phyloP scores from a whole-genome alignment of 2,113 vertebrate genomes.

The Mesitornis unicolor region DNA sequence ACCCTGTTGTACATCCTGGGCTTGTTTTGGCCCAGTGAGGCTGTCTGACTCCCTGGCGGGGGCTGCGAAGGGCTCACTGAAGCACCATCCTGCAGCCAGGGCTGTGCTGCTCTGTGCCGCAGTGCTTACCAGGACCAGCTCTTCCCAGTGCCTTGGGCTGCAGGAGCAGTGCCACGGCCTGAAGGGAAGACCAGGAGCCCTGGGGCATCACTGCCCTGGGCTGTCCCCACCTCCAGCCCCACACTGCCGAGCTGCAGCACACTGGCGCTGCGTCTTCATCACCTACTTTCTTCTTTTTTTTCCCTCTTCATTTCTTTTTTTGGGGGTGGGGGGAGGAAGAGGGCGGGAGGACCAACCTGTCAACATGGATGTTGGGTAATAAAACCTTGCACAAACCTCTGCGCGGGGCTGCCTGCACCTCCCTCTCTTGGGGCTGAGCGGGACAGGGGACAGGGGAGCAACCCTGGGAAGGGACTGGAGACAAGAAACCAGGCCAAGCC shows the following conservation, averaged over 20 bases:
- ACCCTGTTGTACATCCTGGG: background rate
- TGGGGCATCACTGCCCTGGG: background rate
- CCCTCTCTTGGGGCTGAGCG: background rate
- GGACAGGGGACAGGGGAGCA: background rate
- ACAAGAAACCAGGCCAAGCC: background rate
- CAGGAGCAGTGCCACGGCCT: background rate
- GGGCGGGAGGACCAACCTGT: slow-evolving; percentile 31
- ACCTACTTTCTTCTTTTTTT: background rate
- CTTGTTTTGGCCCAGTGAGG: background rate
- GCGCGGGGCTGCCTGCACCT: background rate
- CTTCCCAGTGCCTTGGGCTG: slow-evolving; percentile 13
- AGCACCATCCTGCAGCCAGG: background rate
- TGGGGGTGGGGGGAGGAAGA: background rate
- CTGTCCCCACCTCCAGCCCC: background rate
- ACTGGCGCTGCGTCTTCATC: background rate
- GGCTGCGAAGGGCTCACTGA: background rate
- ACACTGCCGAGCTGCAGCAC: background rate
- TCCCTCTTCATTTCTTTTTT: background rate
- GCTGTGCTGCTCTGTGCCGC: rapidly evolving
- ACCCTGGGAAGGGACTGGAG: background rate
- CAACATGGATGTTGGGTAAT: slow-evolving; percentile 65
- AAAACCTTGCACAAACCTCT: slow-evolving; percentile 60
- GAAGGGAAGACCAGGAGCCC: background rate
- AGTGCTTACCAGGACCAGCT: rapidly evolving
- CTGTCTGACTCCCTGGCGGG: background rate